Evolutionary conservation across 2,113 vertebrate genomes (phyloP).

Genomic region (Triplophysa siluroides): DNA sequence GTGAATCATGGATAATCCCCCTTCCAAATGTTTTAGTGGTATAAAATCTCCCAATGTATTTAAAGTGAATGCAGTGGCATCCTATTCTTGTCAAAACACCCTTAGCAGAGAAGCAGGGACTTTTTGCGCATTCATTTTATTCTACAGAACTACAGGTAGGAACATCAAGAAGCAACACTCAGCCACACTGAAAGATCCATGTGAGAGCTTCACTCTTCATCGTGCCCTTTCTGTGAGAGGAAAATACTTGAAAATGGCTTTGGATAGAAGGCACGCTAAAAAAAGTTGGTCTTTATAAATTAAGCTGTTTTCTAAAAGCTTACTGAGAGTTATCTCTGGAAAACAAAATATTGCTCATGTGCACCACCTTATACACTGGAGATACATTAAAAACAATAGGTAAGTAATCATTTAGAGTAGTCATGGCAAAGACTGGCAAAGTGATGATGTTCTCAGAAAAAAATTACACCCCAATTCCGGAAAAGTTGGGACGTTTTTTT

Average conservation of each 20-base stretch:
- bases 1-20: too few species aligned
- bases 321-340: background rate
- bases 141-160: conserved; percentile 35
- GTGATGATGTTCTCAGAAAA: background rate
- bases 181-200: background rate
- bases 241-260: background rate
- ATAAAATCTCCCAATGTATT: background rate
- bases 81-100: background rate
- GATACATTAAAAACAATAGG: background rate
- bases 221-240: conserved; percentile 41
- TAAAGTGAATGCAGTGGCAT: background rate
- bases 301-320: background rate
- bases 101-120: background rate
- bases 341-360: background rate
- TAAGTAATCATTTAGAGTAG: background rate
- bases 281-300: background rate
- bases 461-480: too few species aligned
- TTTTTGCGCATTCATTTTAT: conserved; percentile 43
- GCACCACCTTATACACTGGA: conserved; percentile 6
- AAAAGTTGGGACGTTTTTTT: too few species aligned
- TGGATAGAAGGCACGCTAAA: background rate
- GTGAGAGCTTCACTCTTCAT: conserved; percentile 47
- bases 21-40: too few species aligned
- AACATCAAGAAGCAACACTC: background rate
- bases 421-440: too few species aligned